Conservation (phyloP, 2,888 invertebrate genomes). For the Eremobia ochroleuca region DNA sequence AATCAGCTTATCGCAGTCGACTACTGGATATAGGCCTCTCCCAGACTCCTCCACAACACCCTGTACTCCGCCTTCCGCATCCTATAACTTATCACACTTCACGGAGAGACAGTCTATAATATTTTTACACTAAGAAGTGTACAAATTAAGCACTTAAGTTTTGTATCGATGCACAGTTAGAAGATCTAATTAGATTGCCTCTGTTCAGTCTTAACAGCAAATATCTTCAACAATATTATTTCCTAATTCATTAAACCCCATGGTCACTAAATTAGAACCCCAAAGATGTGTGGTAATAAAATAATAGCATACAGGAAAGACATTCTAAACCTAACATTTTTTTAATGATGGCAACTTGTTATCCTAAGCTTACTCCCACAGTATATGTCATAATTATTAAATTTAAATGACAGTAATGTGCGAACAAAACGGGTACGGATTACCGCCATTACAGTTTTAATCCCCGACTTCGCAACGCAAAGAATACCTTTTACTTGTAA, state of each 20-base stretch:
- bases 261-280: not conserved
- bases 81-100: not conserved
- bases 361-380: slow-evolving; percentile 20
- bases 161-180: not conserved
- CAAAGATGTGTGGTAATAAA: not conserved
- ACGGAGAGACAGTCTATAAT: not conserved
- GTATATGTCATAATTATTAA: slow-evolving; percentile 30
- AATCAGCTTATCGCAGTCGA: not conserved
- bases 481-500: slow-evolving; percentile 38
- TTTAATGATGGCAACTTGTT: slow-evolving; percentile 15
- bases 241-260: not conserved
- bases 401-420: slow-evolving; percentile 16
- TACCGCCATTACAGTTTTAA: slow-evolving; percentile 33
- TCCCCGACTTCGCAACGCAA: slow-evolving; percentile 4
- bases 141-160: no score
- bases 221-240: not conserved
- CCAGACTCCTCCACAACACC: not conserved
- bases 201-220: not conserved
- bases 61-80: not conserved
- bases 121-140: not conserved
- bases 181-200: not conserved
- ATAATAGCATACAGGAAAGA: not conserved
- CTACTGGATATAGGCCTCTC: not conserved
- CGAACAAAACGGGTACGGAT: slow-evolving; percentile 27
- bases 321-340: not conserved